These are phyloP conservation scores for Ophion ellenae DNA, from an alignment of 2,888 invertebrate genomes.

Conservation along the genomic window DNA sequence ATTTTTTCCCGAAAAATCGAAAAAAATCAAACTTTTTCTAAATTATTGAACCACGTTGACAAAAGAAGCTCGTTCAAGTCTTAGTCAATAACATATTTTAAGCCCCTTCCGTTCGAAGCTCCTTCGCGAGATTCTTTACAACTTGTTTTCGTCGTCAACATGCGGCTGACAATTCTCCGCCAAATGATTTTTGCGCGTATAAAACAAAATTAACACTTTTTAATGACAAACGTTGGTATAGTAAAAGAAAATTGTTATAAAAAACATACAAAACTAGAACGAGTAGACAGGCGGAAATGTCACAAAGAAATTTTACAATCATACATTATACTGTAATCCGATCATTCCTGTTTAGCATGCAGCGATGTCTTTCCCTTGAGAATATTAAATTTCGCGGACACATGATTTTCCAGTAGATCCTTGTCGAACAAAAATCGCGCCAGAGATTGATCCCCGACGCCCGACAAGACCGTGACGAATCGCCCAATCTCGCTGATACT, in stretches of 20 bases:
- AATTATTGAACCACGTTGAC: too few relatives aligned
- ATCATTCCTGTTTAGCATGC: conserved; percentile 31
- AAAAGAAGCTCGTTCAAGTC: too few relatives aligned
- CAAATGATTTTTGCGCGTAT: background rate
- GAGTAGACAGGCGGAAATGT: background rate
- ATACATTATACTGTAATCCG: background rate
- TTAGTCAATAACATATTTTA: too few relatives aligned
- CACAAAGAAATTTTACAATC: background rate
- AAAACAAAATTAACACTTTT: background rate
- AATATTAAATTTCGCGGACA: conserved; percentile 72
- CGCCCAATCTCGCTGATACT: conserved; percentile 86
- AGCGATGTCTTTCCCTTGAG: conserved; percentile 55
- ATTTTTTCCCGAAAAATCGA: too few relatives aligned
- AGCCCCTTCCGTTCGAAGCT: too few relatives aligned
- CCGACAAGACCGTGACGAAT: conserved; percentile 84
- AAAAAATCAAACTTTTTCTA: too few relatives aligned
- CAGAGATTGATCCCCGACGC: conserved; percentile 76
- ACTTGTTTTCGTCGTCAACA: too few relatives aligned
- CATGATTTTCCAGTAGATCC: conserved; percentile 75
- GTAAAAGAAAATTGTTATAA: background rate
- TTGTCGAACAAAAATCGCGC: conserved; percentile 78
- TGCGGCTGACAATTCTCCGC: background rate
- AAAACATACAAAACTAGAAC: too few relatives aligned
- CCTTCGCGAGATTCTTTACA: too few relatives aligned
- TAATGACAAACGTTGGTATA: background rate